phyloP scores from a whole-genome alignment of 2,797 vertebrate genomes.

The Nyctibius grandis region DNA sequence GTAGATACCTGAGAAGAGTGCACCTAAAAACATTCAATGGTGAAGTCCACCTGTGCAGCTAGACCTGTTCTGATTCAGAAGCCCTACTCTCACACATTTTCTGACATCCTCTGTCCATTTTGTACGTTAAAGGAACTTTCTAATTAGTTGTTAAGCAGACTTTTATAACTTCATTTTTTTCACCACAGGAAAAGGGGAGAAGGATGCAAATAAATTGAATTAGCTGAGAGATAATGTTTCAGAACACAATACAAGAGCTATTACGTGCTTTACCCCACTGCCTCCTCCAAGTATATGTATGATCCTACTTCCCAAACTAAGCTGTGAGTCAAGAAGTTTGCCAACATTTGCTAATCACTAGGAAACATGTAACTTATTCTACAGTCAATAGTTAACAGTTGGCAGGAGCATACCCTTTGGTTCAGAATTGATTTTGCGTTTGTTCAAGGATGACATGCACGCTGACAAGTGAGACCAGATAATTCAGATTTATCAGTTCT shows the following conservation, averaged over 20 bases:
- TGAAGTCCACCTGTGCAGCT: neutral
- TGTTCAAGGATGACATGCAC: conserved; percentile 42
- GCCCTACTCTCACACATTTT: neutral
- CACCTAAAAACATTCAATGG: neutral
- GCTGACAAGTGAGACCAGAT: conserved; percentile 49
- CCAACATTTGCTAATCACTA: conserved; percentile 34
- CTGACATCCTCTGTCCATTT: neutral
- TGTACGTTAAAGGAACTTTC: neutral
- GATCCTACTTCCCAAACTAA: conserved; percentile 48
- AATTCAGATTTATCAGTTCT: conserved; percentile 53
- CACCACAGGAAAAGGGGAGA: neutral
- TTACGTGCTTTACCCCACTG: neutral
- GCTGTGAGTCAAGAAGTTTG: conserved; percentile 21
- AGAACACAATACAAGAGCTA: neutral
- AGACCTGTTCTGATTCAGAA: neutral
- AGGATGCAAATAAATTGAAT: neutral
- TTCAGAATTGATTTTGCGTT: conserved; percentile 65
- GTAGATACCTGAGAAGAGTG: neutral
- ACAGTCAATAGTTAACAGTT: conserved; percentile 24
- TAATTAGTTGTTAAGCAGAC: neutral
- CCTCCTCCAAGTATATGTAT: neutral
- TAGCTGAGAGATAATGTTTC: neutral
- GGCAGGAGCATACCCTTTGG: conserved; percentile 26
- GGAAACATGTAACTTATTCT: conserved; percentile 36
- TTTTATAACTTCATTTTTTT: neutral